Evolutionary conservation across 2,888 invertebrate genomes (phyloP), one percentile per base, ranked within the genome.

Genomic region (Synergus laeviventris): DNA sequence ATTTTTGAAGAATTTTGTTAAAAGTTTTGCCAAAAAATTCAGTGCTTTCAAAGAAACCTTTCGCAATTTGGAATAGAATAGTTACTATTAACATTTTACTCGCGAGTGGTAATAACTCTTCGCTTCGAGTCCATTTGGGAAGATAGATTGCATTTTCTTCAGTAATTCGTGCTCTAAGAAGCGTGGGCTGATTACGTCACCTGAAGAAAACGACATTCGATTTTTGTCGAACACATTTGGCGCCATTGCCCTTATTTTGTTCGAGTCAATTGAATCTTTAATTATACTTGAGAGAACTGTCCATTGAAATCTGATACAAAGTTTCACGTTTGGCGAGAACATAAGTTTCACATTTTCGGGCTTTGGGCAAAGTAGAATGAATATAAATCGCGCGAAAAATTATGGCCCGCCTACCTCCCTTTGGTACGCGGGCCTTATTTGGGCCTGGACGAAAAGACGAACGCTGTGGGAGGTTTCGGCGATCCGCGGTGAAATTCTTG

Each of bases 121-220:
- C 49, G 49, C 31, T 45, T 21, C 24, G 31, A 70, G 49, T 45
- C 70, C 49, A 70, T 70, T 70, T 70, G 49, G 49, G 49, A 70
- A 70, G 70, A 70, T 49, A 49, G n/a, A 70, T 70, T 70, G 49
- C 70, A 70, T 70, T 70, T 54, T 70, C 70, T 70, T 70, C 36
- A 36, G 49, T 70, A 70, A 70, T 70, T 70, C 70, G 49, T 70
- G 70, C 36, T 70, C 49, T 49, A 70, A 49, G 49, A 70, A 70
- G 70, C 70, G 70, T 70, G 70, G 70, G 70, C 49, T 45, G 49
- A 70, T 70, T 70, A 12, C 36, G 31, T 45, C 45, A 70, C 49
- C 36, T n/a, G 31, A 31, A 70, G 70, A 70, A 70, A 49, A 70
- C 31, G 49, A 36, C 49, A 70, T 70, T 70, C 49, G 70, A 49